Evolutionary conservation across 1,140 invertebrate species (phyloP), one percentile per base, ranked within the genome.

Genomic region (Procambarus clarkii): DNA sequence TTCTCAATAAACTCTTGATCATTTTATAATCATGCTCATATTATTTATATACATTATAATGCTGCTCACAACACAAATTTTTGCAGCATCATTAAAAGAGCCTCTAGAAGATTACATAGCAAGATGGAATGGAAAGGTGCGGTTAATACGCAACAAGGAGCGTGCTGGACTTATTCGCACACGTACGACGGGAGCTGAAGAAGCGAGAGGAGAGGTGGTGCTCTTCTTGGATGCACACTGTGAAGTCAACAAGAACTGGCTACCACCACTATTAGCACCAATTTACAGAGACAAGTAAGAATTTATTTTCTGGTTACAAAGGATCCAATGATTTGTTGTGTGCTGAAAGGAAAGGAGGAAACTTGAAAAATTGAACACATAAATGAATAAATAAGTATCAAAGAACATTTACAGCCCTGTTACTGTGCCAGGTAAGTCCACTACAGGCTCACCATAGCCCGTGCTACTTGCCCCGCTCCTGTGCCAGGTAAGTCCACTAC

Each of bases 191-290:
- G 99, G 99, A 58, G 99, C 99, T n/a, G 95, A 97, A 93, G 97
- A 99, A 94, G 97, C 99, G 0, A 97, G 95, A 34, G 99, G 98
- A 71, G 98, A 99, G 94, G 98, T 99, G 5, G 98, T 99, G 92
- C 97, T 99, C 0, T 99, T 99, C 95, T 95, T 99, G 24, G 99
- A 99, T 95, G 99, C 99, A 77, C 96, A 97, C 94, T 97, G 96
- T 94, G 96, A 95, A 94, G 93, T 94, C 15, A 99, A 99, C 94
- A 94, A 96, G 1, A 99, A 99, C 95, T 99, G 99, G 99, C 94
- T 99, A 34, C 98, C 98, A 11, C 99, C 99, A 0, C 95, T 99
- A 13, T 95, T 99, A 81, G 97, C 98, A 9, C 98, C 98, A 24
- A 99, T 99, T 93, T 97, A 97, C 94, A 95, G 96, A 79, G 97